Percentiles rank a stretch among this genome's conserved stretches.
phyloP scores from a whole-genome alignment of 2,113 vertebrate species.

The Oryzias woworae region DNA sequence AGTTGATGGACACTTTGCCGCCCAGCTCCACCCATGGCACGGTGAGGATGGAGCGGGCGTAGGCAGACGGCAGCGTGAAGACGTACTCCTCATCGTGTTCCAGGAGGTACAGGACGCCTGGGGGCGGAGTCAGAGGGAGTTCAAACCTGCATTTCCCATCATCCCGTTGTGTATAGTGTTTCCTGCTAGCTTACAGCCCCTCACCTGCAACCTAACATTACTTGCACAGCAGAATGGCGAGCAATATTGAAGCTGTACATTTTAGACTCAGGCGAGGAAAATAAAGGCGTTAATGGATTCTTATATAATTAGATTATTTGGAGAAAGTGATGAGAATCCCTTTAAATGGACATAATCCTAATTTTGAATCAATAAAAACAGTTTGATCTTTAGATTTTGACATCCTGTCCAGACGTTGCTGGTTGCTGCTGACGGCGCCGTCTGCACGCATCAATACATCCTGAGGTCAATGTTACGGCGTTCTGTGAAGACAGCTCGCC shows the following conservation, averaged over 20 bases:
- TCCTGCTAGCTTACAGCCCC: no score
- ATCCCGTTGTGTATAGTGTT: no score
- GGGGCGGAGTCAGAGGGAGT: not conserved
- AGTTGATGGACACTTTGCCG: conserved; percentile 91
- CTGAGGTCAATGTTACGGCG: conserved; percentile 10
- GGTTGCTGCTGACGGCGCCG: conserved; percentile 18
- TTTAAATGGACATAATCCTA: no score
- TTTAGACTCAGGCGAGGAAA: no score
- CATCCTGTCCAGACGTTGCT: not conserved
- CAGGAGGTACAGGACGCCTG: conserved; percentile 85
- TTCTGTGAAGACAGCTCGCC: conserved; percentile 10
- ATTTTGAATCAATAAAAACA: not conserved
- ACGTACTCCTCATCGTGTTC: conserved; percentile 92
- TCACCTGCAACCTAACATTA: no score
- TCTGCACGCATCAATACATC: conserved; percentile 23
- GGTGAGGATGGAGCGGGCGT: conserved; percentile 94
- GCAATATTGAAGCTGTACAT: no score
- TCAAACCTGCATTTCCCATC: not conserved
- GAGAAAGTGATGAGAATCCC: no score
- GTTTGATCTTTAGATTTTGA: not conserved
- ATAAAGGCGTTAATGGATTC: no score
- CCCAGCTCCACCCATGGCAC: conserved; percentile 97
- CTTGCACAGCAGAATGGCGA: no score
- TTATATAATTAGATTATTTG: no score
- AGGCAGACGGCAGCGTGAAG: conserved; percentile 94